Evolutionary conservation across 2,888 invertebrate species (phyloP).

Genomic region (Torymus texanus): DNA sequence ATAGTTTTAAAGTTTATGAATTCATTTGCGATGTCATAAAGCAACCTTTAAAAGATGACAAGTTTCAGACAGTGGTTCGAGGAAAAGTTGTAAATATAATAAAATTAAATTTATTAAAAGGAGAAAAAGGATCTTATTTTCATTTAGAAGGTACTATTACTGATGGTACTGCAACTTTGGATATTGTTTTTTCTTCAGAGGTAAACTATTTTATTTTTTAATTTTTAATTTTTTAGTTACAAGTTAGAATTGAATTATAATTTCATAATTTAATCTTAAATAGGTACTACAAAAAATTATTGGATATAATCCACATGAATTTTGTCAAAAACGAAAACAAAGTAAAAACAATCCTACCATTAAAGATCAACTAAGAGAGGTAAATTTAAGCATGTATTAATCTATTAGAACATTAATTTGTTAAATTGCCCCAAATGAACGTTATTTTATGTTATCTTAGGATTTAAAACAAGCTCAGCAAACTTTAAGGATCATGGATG

Average conservation of each 20-base stretch:
- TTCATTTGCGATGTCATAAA: slow-evolving; percentile 62
- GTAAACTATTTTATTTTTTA: slow-evolving; percentile 66
- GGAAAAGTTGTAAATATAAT: slow-evolving; percentile 78
- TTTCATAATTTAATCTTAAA: slow-evolving; percentile 39
- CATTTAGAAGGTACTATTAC: slow-evolving; percentile 78
- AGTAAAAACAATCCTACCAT: slow-evolving; percentile 66
- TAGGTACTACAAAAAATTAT: slow-evolving; percentile 68
- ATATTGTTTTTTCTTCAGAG: slow-evolving; percentile 78
- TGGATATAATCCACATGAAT: slow-evolving; percentile 67
- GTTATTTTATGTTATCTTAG: slow-evolving; percentile 57
- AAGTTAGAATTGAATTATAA: not conserved
- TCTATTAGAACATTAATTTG: not conserved
- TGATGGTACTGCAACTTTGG: slow-evolving; percentile 78
- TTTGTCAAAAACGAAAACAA: slow-evolving; percentile 66
- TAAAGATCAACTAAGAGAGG: slow-evolving; percentile 64
- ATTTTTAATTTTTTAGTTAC: slow-evolving; percentile 6
- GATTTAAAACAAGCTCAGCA: slow-evolving; percentile 65
- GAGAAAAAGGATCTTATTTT: slow-evolving; percentile 76
- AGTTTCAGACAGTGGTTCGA: slow-evolving; percentile 74
- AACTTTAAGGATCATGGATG: slow-evolving; percentile 64
- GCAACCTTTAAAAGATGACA: slow-evolving; percentile 51
- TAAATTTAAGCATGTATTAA: slow-evolving; percentile 52
- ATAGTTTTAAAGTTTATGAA: slow-evolving; percentile 61
- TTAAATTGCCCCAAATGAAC: not conserved
- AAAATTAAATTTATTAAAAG: slow-evolving; percentile 76